Base-by-base conservation (phyloP, 2,888 invertebrate genomes). In the Dendrolimus houi region DNA sequence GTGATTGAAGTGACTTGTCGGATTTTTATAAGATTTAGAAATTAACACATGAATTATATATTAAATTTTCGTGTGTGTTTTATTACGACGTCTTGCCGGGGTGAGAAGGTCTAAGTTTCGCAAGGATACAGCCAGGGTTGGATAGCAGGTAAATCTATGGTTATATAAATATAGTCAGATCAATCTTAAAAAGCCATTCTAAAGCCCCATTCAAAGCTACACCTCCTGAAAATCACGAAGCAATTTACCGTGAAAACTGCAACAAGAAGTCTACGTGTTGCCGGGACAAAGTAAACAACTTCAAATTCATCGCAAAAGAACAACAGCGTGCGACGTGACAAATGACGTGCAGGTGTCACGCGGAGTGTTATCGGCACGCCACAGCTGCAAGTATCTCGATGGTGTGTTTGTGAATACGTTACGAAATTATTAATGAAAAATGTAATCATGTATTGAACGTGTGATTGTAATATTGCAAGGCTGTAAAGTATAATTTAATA, bases 301-400 rank as follows among this genome's bases (percentile, higher is more conserved):
- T 75, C 74, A 75, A 71, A 72, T 74, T 72, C 69, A 70, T 65
- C 62, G 67, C 59, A 70, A 77, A 77, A 75, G 76, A 80, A 80
- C 77, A 77, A 77, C 75, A 77, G 67, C 66, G 66, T 68, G 70
- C 66, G 74, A 70, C 77, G 79, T 87, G 87, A 87, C 87, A 88
- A 88, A 88, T 84, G 85, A 87, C 76, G 74, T 78, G 77, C 85
- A 87, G 85, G 85, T 86, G 85, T 81, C 85, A 81, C 76, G 75
- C 56, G 13, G 52, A 59, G 62, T 62, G 63, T 68, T 74, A 73
- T 73, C 70, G 66, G 64, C 58, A 57, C 52, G 63, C 60, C 70
- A 64, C 77, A 77, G 76, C 69, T 71, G 67, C 47, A 47, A 52
- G 60, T 41, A 58, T 56, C 57, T 53, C 56, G 56, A 13, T 10